These are phyloP conservation scores for Eubasilissa splendida DNA, from an alignment of 2,888 invertebrate species.

Conservation along the genomic window DNA sequence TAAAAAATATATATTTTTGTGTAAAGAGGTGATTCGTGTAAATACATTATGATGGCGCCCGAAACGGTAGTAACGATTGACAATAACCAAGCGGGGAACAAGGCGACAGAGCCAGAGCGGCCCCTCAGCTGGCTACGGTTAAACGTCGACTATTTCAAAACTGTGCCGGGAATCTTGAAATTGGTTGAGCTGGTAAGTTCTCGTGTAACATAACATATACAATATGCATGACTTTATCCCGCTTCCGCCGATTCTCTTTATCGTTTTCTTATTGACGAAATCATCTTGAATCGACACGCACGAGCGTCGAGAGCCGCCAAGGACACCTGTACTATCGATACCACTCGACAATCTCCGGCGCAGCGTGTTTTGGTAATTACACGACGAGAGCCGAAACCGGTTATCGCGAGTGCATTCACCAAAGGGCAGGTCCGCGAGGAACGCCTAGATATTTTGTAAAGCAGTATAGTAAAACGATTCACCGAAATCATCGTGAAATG, in stretches of 20 bases:
- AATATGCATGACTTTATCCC: neutral
- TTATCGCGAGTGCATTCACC: neutral
- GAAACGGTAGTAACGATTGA: conserved; percentile 88
- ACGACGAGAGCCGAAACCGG: neutral
- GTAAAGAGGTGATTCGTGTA: conserved; percentile 36
- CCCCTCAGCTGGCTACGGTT: conserved; percentile 81
- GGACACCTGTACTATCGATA: conserved; percentile 8
- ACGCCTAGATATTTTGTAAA: neutral
- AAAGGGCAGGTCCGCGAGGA: neutral
- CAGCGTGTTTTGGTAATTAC: neutral
- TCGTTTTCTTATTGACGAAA: too few relatives aligned
- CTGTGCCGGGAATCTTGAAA: conserved; percentile 87
- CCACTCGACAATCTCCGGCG: neutral
- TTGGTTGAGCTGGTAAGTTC: conserved; percentile 84
- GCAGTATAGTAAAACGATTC: neutral
- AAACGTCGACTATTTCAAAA: conserved; percentile 86
- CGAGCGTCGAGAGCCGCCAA: conserved; percentile 6
- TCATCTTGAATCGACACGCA: too few relatives aligned
- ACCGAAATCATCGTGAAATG: neutral
- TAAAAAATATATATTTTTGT: neutral
- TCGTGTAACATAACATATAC: too few relatives aligned
- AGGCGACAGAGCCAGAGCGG: conserved; percentile 71
- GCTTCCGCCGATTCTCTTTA: too few relatives aligned
- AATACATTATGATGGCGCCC: conserved; percentile 79
- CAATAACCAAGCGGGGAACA: conserved; percentile 73